phyloP scores from a whole-genome alignment of 2,113 vertebrate species.

The Anolis sagrei region DNA sequence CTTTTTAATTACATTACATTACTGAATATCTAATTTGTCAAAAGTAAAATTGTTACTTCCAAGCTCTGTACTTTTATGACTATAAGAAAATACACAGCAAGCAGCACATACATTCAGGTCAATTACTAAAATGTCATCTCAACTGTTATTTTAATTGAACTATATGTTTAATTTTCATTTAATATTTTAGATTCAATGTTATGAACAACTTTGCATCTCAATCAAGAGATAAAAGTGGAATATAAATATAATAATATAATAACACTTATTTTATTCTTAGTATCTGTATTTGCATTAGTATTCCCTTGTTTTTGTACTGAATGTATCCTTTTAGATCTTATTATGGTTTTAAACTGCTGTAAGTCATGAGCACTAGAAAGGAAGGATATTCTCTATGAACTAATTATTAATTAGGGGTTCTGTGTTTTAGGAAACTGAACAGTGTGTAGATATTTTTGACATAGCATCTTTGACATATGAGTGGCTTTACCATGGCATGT shows the following conservation, averaged over 20 bases:
- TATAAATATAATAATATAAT: too few species aligned
- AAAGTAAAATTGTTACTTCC: not conserved
- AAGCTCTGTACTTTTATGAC: not conserved
- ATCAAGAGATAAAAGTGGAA: too few species aligned
- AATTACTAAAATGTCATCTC: too few species aligned
- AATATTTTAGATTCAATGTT: too few species aligned
- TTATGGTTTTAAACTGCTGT: not conserved
- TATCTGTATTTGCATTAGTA: not conserved
- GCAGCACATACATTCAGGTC: not conserved
- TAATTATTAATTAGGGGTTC: not conserved
- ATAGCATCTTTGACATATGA: not conserved
- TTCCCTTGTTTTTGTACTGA: not conserved
- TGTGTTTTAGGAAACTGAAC: not conserved
- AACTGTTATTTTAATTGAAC: too few species aligned
- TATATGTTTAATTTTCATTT: too few species aligned
- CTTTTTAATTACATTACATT: too few species aligned
- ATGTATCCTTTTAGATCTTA: not conserved
- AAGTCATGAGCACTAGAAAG: not conserved
- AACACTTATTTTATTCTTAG: not conserved
- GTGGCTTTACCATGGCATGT: not conserved
- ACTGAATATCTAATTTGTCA: too few species aligned
- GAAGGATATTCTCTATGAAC: not conserved
- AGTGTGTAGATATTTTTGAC: not conserved
- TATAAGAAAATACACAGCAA: slow-evolving; percentile 3
- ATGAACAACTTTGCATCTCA: too few species aligned